phyloP scores from a whole-genome alignment of 2,888 invertebrate genomes.

The Dicyrtomina minuta region DNA sequence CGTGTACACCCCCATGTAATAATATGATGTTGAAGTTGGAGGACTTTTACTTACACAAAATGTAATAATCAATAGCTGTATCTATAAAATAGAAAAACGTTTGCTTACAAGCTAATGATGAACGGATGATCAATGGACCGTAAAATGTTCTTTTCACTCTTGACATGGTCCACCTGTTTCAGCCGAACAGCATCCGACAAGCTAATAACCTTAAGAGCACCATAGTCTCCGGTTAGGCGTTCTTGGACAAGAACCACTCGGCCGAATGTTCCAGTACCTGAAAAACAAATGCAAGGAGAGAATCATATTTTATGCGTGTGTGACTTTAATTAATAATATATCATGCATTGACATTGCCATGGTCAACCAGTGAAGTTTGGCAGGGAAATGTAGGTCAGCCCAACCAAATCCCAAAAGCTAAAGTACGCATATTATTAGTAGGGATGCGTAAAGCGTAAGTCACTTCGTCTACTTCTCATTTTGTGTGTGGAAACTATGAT shows the following conservation, averaged over 20 bases:
- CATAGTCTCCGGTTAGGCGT: conserved; percentile 74
- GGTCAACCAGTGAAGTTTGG: not conserved
- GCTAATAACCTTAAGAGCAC: conserved; percentile 91
- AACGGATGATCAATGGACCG: conserved; percentile 91
- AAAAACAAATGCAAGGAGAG: conserved; percentile 36
- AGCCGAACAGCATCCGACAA: conserved; percentile 90
- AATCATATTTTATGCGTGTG: not conserved
- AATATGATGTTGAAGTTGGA: not conserved
- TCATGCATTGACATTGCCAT: conserved; percentile 6
- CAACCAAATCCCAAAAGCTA: no score
- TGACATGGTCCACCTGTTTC: conserved; percentile 95
- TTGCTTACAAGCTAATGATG: conserved; percentile 85
- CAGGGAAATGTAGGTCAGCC: conserved; percentile 3
- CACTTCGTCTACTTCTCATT: not conserved
- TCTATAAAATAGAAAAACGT: no score
- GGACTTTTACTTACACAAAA: not conserved
- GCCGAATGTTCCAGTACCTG: conserved; percentile 95
- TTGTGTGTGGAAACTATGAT: conserved; percentile 3
- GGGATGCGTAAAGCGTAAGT: no score
- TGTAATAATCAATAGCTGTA: no score
- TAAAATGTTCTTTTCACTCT: conserved; percentile 93
- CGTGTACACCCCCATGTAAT: no score
- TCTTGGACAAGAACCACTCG: conserved; percentile 88
- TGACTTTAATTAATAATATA: not conserved
- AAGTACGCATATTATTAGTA: no score